These are phyloP conservation scores for Dorcus hopei DNA, from an alignment of 2,888 invertebrate genomes.

Conservation along the genomic window DNA sequence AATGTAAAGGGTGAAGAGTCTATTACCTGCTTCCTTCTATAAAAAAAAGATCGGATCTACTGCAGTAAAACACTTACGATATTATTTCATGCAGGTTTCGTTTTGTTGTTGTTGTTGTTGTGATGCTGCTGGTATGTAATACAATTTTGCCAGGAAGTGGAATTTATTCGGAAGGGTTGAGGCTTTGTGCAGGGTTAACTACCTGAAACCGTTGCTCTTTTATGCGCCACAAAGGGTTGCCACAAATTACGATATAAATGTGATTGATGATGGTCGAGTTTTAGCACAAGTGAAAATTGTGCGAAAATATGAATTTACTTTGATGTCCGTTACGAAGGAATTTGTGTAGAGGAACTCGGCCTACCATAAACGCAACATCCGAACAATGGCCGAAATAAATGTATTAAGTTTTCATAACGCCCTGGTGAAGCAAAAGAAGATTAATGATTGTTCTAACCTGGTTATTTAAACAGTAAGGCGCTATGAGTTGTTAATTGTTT, in stretches of 20 bases:
- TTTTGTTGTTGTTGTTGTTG: no score
- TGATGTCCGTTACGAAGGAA: no score
- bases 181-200: constrained; percentile 23
- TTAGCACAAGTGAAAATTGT: neutral
- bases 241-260: constrained; percentile 5
- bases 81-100: no score
- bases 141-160: no score
- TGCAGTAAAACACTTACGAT: no score
- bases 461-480: neutral
- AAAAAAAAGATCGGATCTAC: no score
- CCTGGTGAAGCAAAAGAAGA: neutral
- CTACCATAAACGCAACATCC: neutral
- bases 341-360: neutral
- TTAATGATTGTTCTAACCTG: constrained; percentile 1
- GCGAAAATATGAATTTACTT: no score
- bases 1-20: no score
- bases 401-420: neutral
- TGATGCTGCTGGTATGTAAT: no score
- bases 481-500: neutral
- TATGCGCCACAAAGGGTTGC: constrained; percentile 5
- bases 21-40: no score
- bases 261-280: neutral
- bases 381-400: neutral
- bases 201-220: constrained; percentile 19
- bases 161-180: constrained; percentile 8